Evolutionary conservation across 2,888 invertebrate species (phyloP), one percentile per base, ranked within the genome.

Genomic region (Germaria angustata): DNA sequence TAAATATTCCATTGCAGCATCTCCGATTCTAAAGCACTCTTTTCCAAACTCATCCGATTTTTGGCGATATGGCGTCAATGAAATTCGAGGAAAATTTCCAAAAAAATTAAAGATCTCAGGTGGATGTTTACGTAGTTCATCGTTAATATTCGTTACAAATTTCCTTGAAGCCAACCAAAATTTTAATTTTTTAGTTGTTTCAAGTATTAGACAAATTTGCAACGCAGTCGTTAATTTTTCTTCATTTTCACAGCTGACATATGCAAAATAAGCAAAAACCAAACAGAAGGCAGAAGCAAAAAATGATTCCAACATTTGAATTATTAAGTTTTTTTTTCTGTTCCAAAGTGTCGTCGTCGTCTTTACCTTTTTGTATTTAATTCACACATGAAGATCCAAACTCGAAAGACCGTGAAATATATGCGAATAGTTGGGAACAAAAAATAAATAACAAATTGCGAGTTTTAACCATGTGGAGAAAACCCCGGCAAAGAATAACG

Each of bases 341-440:
- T 44, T 46, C 11, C 13, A 20, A 34, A 63, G 20, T 68, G 51
- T 61, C 41, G 51, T 55, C 41, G 49, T 51, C 49, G 57, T 61
- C 49, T 59, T 59, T 15, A n/a, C n/a, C n/a, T 17, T 5, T 28
- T 53, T 51, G 20, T 32, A 49, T 9, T 41, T 20, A 59, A 51
- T 49, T 59, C 39, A 59, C 76, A 68, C 39, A 59, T 51, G 51
- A 61, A 61, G 36, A 49, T 59, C 11, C 22, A 72, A 79, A 79
- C 34, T 63, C 72, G 34, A 72, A 78, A 79, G 79, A 79, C 79
- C 72, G 71, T 79, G 72, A 79, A 79, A 79, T 79, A 79, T 79
- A 79, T 79, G 72, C 41, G 49, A 65, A 66, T 32, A 34, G 28
- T 79, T 72, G 49, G 57, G 66, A 73, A 72, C 41, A 59, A 34